Evolutionary conservation across 2,113 vertebrate species (phyloP).

Genomic region (Alethe diademata): DNA sequence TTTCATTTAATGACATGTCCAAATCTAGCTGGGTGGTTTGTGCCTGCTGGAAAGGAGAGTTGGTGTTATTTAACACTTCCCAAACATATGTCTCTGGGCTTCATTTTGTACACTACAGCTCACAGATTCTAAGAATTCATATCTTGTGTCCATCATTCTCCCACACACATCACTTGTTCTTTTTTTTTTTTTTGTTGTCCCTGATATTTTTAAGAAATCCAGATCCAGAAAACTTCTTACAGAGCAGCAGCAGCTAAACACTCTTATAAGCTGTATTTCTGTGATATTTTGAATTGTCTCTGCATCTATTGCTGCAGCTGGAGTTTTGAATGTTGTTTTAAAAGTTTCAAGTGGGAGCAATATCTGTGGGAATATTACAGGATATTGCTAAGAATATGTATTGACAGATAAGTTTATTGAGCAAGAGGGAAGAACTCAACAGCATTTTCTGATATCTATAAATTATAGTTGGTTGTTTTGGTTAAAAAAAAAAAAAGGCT

Average conservation of each 20-base stretch:
- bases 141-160: not conserved
- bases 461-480: not conserved
- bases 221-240: not conserved
- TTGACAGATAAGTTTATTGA: not conserved
- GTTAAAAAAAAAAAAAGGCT: not conserved
- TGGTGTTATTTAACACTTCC: not conserved
- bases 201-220: not conserved
- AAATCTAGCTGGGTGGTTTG: not conserved
- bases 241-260: not conserved
- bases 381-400: not conserved
- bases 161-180: not conserved
- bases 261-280: not conserved
- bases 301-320: not conserved
- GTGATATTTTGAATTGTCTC: not conserved
- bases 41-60: not conserved
- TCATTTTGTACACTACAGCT: not conserved
- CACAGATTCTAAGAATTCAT: not conserved
- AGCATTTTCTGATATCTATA: not conserved
- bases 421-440: not conserved
- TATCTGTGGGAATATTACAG: not conserved
- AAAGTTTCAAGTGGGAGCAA: not conserved
- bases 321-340: not conserved
- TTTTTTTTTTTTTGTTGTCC: not conserved
- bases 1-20: not conserved
- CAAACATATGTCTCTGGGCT: not conserved